Conservation (phyloP, 2,113 vertebrate genomes). For the Istiophorus platypterus region DNA sequence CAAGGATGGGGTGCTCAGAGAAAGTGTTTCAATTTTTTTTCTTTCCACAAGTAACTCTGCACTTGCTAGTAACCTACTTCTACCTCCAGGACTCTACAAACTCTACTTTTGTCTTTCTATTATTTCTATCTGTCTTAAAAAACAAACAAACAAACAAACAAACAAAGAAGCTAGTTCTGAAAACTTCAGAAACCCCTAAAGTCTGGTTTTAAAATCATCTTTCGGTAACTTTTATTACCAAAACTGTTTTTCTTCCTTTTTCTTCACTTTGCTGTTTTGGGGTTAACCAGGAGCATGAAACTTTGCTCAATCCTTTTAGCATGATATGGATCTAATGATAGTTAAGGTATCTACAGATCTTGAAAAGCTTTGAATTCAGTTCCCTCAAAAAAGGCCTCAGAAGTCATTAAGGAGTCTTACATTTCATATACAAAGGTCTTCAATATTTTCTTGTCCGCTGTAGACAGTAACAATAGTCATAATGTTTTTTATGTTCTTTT, state of each 20-base stretch:
- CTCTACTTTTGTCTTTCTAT: neutral
- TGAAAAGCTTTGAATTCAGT: too few species aligned
- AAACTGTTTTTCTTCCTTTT: too few species aligned
- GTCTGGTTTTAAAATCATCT: neutral
- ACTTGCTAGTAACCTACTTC: slow-evolving; percentile 69
- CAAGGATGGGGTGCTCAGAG: slow-evolving; percentile 47
- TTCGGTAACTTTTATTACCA: neutral
- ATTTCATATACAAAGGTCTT: too few species aligned
- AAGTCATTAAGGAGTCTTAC: too few species aligned
- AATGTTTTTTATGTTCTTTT: too few species aligned
- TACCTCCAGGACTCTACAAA: slow-evolving; percentile 34
- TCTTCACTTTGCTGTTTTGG: neutral
- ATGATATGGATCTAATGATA: neutral
- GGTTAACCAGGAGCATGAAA: neutral
- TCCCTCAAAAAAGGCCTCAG: too few species aligned
- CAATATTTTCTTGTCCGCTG: too few species aligned
- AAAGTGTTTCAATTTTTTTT: slow-evolving; percentile 51
- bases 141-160: too few species aligned
- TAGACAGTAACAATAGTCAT: too few species aligned
- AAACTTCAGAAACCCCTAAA: neutral
- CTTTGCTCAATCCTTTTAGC: neutral
- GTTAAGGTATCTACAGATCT: too few species aligned
- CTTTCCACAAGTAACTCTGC: slow-evolving; percentile 47
- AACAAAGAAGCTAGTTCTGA: neutral
- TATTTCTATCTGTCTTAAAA: slow-evolving; percentile 3